Evolutionary conservation across 2,797 vertebrate species (phyloP).

Genomic region (Hyperoplus immaculatus): DNA sequence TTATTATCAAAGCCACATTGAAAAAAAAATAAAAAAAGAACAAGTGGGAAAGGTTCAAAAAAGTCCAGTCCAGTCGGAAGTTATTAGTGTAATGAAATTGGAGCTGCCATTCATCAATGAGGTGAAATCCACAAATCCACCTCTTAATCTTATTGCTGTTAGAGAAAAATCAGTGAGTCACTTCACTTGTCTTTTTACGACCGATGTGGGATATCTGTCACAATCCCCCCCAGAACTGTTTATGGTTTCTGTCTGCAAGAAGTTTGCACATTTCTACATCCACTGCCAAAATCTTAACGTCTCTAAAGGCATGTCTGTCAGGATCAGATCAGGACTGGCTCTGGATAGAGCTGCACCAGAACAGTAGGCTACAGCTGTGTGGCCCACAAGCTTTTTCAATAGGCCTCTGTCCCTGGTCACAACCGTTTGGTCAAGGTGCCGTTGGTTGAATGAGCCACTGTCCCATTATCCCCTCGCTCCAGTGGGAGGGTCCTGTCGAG

Average conservation of each 20-base stretch:
- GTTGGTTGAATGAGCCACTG: constrained; percentile 51
- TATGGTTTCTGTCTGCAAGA: constrained; percentile 55
- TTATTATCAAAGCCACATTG: constrained; percentile 29
- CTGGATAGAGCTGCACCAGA: constrained; percentile 17
- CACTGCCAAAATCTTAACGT: constrained; percentile 41
- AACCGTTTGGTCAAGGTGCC: constrained; percentile 76
- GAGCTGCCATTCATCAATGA: constrained; percentile 44
- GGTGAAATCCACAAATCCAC: constrained; percentile 37
- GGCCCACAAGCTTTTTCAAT: constrained; percentile 37
- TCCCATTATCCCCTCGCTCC: constrained; percentile 46
- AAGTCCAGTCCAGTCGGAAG: constrained; percentile 46
- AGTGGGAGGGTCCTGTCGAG: constrained; percentile 65
- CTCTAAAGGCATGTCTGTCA: constrained; percentile 41
- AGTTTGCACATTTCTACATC: constrained; percentile 58
- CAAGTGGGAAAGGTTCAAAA: constrained; percentile 31
- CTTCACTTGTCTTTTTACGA: constrained; percentile 53
- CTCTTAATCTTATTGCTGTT: constrained; percentile 49
- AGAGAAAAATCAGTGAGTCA: constrained; percentile 50
- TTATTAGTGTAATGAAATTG: constrained; percentile 63
- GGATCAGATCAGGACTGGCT: constrained; percentile 43
- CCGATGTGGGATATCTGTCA: constrained; percentile 57
- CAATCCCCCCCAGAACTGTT: constrained; percentile 30
- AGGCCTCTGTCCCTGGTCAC: constrained; percentile 44
- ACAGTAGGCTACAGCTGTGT: background rate
- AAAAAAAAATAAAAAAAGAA: constrained; percentile 5